These are phyloP conservation scores for Nanorana parkeri DNA, from an alignment of 2,113 vertebrate genomes.

Conservation along the genomic window DNA sequence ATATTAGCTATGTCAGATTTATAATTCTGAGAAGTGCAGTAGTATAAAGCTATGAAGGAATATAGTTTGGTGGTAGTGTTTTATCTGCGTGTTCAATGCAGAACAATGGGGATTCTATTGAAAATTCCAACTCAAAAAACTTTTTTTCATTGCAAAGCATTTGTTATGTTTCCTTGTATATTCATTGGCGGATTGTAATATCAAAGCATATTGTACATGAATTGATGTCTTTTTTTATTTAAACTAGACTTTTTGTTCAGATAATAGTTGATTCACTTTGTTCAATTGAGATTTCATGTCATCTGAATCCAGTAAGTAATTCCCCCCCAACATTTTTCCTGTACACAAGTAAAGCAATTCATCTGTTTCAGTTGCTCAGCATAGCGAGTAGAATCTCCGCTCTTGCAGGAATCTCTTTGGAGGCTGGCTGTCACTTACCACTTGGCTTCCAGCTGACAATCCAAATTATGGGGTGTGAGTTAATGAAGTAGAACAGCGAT, in stretches of 20 bases:
- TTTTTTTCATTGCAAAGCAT: too few relatives aligned
- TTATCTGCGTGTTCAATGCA: too few relatives aligned
- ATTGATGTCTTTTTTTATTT: too few relatives aligned
- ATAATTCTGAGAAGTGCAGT: too few relatives aligned
- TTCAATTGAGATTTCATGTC: not conserved
- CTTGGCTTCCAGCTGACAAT: conserved; percentile 30
- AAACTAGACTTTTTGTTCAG: conserved; percentile 6
- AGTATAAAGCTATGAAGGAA: too few relatives aligned
- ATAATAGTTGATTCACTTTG: conserved; percentile 9
- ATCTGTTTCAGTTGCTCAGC: conserved; percentile 7
- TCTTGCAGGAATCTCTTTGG: conserved; percentile 25
- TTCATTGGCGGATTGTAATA: too few relatives aligned
- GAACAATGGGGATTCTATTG: too few relatives aligned
- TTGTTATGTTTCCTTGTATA: too few relatives aligned
- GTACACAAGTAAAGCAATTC: not conserved
- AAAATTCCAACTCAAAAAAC: too few relatives aligned
- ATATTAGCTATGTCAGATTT: too few relatives aligned
- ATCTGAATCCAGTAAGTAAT: not conserved
- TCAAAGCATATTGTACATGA: too few relatives aligned
- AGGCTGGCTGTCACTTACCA: conserved; percentile 30
- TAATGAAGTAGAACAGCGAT: conserved; percentile 46
- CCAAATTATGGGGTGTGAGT: conserved; percentile 39
- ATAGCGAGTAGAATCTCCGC: conserved; percentile 1
- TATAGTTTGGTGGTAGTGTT: too few relatives aligned
- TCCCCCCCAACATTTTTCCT: not conserved